Conservation (phyloP, 2,797 vertebrate species). For the Rhinella marina region DNA sequence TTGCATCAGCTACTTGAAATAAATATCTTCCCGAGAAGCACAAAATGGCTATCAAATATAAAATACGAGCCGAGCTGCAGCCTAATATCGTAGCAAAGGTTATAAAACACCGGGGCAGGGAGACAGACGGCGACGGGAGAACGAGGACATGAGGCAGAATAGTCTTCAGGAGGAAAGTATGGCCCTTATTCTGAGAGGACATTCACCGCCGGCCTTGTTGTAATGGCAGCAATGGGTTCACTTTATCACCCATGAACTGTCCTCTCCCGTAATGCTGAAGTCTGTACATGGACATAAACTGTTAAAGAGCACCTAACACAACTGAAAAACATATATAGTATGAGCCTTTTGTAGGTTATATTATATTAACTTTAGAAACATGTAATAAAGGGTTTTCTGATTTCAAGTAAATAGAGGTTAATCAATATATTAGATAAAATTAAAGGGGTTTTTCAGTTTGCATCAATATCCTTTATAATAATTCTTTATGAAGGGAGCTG, state of each 20-base stretch:
- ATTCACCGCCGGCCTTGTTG: background rate
- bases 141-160: conserved; percentile 6
- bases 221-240: background rate
- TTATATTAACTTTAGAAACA: no score
- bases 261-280: background rate
- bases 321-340: background rate
- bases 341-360: no score
- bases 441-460: no score
- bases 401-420: no score
- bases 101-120: conserved; percentile 30
- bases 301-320: background rate
- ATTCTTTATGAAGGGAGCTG: no score
- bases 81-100: conserved; percentile 24
- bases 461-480: no score
- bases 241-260: background rate
- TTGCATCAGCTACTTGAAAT: conserved; percentile 60
- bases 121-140: conserved; percentile 7
- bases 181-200: conserved; percentile 1
- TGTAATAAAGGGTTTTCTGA: no score
- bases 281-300: background rate
- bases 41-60: conserved; percentile 51
- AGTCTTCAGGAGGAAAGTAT: conserved; percentile 10
- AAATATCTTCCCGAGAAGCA: conserved; percentile 58
- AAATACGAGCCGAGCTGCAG: conserved; percentile 39
- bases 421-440: no score